Evolutionary conservation across 2,113 vertebrate species (phyloP).

Genomic region (Corythornis cristatus): DNA sequence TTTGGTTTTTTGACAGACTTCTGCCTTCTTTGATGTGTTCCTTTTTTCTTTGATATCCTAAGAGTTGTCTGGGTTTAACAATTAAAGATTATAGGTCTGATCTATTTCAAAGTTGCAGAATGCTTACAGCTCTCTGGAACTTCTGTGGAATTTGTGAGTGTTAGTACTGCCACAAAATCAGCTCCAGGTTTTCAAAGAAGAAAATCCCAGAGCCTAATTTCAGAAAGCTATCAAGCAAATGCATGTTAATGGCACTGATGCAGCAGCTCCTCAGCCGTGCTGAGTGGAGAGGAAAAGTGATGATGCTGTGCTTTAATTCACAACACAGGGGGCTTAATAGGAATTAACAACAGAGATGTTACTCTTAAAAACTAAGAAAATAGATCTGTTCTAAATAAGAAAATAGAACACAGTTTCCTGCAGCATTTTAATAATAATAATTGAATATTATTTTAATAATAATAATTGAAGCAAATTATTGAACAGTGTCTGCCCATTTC

Average conservation of each 20-base stretch:
- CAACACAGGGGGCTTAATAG: neutral
- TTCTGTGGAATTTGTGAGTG: slow-evolving; percentile 10
- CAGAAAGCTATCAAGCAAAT: slow-evolving; percentile 5
- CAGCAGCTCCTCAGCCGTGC: neutral
- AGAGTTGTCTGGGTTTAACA: slow-evolving; percentile 10
- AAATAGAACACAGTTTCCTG: neutral
- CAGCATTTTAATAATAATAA: neutral
- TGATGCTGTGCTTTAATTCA: neutral
- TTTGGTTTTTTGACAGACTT: neutral
- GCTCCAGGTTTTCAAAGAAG: slow-evolving; percentile 38
- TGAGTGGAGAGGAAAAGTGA: neutral
- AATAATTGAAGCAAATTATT: neutral
- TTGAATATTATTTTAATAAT: too few species aligned
- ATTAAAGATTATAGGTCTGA: slow-evolving; percentile 31
- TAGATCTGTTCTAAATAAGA: neutral
- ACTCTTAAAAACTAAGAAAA: neutral
- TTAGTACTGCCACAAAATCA: slow-evolving; percentile 49
- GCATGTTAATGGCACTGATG: slow-evolving; percentile 6
- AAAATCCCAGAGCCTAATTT: neutral
- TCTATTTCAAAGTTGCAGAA: slow-evolving; percentile 60
- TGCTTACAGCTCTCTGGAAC: neutral
- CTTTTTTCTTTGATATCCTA: slow-evolving; percentile 25
- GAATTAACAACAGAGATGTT: neutral
- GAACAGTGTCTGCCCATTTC: neutral
- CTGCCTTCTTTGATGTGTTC: slow-evolving; percentile 35